These are phyloP conservation scores for Silurus asotus DNA, from an alignment of 2,113 vertebrate species.

Conservation along the genomic window DNA sequence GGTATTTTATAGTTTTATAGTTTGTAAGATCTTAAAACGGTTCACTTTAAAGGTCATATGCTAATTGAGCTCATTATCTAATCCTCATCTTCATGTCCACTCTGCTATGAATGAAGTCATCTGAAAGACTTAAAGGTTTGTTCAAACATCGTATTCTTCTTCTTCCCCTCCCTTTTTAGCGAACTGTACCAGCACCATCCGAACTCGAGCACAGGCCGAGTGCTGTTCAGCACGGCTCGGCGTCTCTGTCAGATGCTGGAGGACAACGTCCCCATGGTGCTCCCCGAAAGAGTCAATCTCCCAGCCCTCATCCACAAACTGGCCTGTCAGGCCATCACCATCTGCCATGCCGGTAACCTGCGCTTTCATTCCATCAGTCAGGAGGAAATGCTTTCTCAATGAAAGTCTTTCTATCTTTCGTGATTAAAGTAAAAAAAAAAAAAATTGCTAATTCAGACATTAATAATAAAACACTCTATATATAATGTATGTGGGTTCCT, in stretches of 20 bases:
- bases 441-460: neutral
- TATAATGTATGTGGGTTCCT: neutral
- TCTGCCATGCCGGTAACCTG: constrained; percentile 84
- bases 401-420: too few relatives aligned
- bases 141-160: neutral
- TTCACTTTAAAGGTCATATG: neutral
- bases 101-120: neutral
- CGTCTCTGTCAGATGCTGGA: constrained; percentile 88
- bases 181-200: constrained; percentile 82
- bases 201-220: constrained; percentile 74
- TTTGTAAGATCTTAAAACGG: neutral
- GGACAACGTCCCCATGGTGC: constrained; percentile 78
- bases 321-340: constrained; percentile 83
- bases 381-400: neutral
- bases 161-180: constrained; percentile 50
- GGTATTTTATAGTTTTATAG: neutral
- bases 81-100: neutral
- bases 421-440: neutral
- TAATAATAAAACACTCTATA: neutral
- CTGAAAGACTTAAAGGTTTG: neutral
- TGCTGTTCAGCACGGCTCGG: constrained; percentile 81
- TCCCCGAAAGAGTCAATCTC: constrained; percentile 75
- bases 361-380: neutral
- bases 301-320: constrained; percentile 81
- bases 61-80: neutral